Evolutionary conservation across 1,140 invertebrate species (phyloP).

Genomic region (Neoseiulus cucumeris): DNA sequence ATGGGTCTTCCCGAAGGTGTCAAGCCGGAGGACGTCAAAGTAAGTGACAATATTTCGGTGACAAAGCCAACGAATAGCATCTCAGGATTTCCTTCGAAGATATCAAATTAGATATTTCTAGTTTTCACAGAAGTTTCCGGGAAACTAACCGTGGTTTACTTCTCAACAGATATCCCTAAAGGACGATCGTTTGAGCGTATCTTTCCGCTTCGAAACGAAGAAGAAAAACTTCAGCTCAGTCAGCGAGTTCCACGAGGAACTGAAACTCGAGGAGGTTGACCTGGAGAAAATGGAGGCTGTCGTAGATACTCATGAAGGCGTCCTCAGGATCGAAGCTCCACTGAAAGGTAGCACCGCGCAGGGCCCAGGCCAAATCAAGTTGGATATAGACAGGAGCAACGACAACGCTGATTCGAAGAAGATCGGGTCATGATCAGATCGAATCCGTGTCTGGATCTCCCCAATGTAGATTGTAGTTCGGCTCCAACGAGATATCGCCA

Average conservation of each 20-base stretch:
- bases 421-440: too few relatives aligned
- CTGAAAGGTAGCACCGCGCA: not conserved
- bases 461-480: too few relatives aligned
- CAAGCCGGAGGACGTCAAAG: constrained; percentile 1
- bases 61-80: too few relatives aligned
- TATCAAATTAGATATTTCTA: too few relatives aligned
- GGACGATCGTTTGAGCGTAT: not conserved
- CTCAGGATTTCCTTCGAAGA: too few relatives aligned
- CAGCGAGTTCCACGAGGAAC: not conserved
- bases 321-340: not conserved
- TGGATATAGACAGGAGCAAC: not conserved
- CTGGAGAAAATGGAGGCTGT: not conserved
- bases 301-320: not conserved
- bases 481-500: too few relatives aligned
- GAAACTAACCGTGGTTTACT: too few relatives aligned
- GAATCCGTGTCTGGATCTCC: too few relatives aligned
- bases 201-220: not conserved
- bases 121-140: too few relatives aligned
- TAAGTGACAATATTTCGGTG: not conserved
- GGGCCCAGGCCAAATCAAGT: not conserved
- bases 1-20: not conserved
- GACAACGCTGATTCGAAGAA: not conserved
- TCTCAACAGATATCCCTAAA: not conserved
- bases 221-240: not conserved
- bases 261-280: not conserved